A percentile compares a stretch with the other conserved stretches of the same genome.
Evolutionary conservation across 2,113 vertebrate genomes (phyloP).

Genomic region (Tragelaphus buxtoni): DNA sequence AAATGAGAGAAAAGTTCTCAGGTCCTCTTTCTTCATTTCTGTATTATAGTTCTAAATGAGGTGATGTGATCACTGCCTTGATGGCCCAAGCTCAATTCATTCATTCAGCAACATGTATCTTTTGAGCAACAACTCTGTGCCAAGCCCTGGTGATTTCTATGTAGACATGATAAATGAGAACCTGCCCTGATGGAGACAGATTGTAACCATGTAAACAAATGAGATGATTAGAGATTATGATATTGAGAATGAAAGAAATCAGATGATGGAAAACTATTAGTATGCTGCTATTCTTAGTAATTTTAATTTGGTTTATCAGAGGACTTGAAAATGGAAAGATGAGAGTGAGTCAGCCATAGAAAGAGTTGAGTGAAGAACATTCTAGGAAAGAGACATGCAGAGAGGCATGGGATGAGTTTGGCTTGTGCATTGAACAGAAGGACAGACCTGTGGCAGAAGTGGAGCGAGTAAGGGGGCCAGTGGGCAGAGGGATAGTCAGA

Average conservation of each 20-base stretch:
- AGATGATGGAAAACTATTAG: neutral
- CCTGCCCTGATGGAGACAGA: neutral
- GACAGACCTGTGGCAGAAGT: neutral
- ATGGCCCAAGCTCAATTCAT: neutral
- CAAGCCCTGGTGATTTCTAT: neutral
- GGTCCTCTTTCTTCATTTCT: neutral
- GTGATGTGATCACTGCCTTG: neutral
- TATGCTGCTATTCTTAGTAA: neutral
- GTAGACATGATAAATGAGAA: neutral
- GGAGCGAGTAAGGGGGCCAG: neutral
- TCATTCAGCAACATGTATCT: neutral
- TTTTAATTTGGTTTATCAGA: neutral
- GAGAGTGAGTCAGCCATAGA: neutral
- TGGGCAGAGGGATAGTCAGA: neutral
- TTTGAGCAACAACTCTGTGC: neutral
- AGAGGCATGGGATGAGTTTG: neutral
- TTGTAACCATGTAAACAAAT: neutral
- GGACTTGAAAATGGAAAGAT: neutral
- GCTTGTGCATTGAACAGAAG: too few species aligned
- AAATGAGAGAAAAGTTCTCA: neutral
- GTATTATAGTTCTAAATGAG: neutral
- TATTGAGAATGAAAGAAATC: neutral
- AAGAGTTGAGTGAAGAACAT: neutral
- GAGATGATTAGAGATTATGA: neutral
- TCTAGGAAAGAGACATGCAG: neutral